Conservation (phyloP, 2,113 vertebrate species). For the Microtus oregoni region DNA sequence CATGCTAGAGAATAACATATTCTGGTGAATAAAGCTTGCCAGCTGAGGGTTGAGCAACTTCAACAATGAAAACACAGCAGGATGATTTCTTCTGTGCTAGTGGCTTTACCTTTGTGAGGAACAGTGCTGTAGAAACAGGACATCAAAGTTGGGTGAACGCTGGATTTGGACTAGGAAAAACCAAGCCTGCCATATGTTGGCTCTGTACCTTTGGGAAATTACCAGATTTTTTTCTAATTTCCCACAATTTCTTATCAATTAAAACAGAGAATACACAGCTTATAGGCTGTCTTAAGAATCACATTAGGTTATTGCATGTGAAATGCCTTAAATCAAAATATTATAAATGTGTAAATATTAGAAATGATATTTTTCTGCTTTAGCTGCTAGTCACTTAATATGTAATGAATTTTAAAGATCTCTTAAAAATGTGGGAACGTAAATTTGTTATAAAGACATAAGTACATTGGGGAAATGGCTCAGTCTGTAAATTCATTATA, state of each 20-base stretch:
- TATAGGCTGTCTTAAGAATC: background rate
- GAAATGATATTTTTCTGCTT: background rate
- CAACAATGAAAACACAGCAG: background rate
- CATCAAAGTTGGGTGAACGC: background rate
- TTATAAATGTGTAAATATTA: conserved; percentile 11
- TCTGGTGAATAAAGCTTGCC: background rate
- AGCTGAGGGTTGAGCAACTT: background rate
- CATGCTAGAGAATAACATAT: background rate
- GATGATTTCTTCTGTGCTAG: background rate
- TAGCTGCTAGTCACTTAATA: conserved; percentile 46
- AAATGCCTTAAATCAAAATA: conserved; percentile 33
- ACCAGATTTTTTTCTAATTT: conserved; percentile 29
- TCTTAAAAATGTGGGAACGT: background rate
- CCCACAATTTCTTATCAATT: conserved; percentile 24
- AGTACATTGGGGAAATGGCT: no score
- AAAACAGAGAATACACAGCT: background rate
- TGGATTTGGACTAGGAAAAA: conserved; percentile 1
- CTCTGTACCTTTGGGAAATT: background rate
- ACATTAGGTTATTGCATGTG: conserved; percentile 14
- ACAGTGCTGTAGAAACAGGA: background rate
- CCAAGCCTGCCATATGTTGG: background rate
- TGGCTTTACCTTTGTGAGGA: background rate
- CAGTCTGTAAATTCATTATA: conserved; percentile 39
- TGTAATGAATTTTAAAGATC: conserved; percentile 11
- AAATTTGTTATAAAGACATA: conserved; percentile 38